Percentiles rank a stretch among this genome's conserved stretches.
Conservation (phyloP, 2,797 vertebrate genomes). For the Xiphophorus birchmanni region DNA sequence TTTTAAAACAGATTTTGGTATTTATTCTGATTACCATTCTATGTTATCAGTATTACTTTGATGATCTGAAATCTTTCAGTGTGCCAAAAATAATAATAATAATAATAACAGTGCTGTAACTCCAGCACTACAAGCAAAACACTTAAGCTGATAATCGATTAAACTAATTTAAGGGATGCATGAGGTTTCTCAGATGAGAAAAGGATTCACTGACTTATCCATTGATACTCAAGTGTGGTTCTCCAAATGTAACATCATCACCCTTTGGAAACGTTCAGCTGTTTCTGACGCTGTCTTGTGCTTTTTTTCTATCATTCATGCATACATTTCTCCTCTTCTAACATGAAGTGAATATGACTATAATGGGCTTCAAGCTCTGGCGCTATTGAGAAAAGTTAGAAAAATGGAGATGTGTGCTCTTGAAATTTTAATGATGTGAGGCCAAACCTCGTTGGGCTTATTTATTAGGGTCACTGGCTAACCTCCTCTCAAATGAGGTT, state of each 20-base stretch:
- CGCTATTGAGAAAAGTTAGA: constrained; percentile 17
- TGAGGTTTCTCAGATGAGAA: neutral
- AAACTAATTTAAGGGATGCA: neutral
- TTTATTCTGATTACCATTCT: neutral
- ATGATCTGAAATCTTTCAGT: neutral
- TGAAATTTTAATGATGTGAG: constrained; percentile 59
- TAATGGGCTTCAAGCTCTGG: neutral
- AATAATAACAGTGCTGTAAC: neutral
- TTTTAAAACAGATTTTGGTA: neutral
- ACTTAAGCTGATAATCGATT: neutral
- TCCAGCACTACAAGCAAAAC: neutral
- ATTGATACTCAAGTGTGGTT: neutral
- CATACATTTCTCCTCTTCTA: neutral
- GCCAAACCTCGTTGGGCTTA: constrained; percentile 55
- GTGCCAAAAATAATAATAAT: neutral
- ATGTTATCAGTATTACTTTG: neutral
- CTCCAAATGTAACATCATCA: neutral
- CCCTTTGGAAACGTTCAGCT: neutral
- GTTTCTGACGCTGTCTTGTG: neutral
- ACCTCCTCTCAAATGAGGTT: constrained; percentile 31
- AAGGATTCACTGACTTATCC: neutral
- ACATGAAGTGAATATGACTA: neutral
- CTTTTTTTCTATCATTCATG: neutral
- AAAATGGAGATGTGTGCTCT: constrained; percentile 29
- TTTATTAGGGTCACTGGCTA: constrained; percentile 37